Conservation (phyloP, 2,113 vertebrate genomes). For the Thunnus thynnus region DNA sequence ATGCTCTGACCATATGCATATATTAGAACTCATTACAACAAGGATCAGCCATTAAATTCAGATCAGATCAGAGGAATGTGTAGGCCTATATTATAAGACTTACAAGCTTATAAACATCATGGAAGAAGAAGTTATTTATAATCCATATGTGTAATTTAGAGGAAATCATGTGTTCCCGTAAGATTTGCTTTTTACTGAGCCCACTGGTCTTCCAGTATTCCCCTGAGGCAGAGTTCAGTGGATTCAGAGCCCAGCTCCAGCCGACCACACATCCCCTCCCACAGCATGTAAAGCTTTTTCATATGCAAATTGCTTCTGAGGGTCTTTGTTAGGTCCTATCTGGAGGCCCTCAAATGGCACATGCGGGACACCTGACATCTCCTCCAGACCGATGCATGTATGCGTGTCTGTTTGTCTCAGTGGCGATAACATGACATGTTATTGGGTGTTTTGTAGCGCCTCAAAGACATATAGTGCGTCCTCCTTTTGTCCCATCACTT, state of each 20-base stretch:
- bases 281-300: conserved; percentile 73
- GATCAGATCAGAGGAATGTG: conserved; percentile 3
- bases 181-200: conserved; percentile 16
- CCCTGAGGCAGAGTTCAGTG: conserved; percentile 34
- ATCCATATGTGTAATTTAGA: background rate
- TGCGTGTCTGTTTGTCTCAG: conserved; percentile 36
- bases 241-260: conserved; percentile 46
- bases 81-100: background rate
- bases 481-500: conserved; percentile 34
- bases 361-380: conserved; percentile 65
- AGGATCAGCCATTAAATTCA: background rate
- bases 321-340: conserved; percentile 77
- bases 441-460: conserved; percentile 28
- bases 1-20: conserved; percentile 50
- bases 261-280: conserved; percentile 65
- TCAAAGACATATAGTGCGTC: background rate
- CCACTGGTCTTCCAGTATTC: conserved; percentile 16
- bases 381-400: conserved; percentile 46
- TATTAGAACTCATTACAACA: conserved; percentile 9
- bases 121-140: background rate
- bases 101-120: background rate
- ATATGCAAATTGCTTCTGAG: conserved; percentile 71
- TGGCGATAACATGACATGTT: conserved; percentile 68
- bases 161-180: conserved; percentile 3
- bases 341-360: conserved; percentile 59